Evolutionary conservation across 2,113 vertebrate species (phyloP), one percentile per base, ranked within the genome.

Genomic region (Anarrhichthys ocellatus): DNA sequence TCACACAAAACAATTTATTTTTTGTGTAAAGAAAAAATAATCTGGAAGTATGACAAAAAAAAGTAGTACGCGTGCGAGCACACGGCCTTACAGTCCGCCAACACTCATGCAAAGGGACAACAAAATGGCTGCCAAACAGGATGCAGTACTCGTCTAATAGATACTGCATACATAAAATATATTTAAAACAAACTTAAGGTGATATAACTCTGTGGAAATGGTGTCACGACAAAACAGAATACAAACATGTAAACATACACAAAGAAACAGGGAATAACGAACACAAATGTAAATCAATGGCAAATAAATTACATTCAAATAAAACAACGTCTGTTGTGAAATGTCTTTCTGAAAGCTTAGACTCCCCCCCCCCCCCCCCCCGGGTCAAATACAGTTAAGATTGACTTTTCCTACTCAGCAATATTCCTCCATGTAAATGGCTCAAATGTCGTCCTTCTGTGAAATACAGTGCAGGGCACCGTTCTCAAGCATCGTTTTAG

Each of bases 1-100:
- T 71, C 93, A 94, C 91, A 94, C 78, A 95, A 92, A 90, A 89
- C 24, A 82, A 94, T 95, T 95, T 96, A 95, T 95, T 95, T 95
- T 92, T 88, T 88, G 86, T 90, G 86, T 86, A 84, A 85, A 91
- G 73, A 88, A 70, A 70, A 70, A 70, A 85, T 89, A 86, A 79
- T 65, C 7, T 78, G 10, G 14, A 85, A 73, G 61, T 87, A 87
- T 83, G 80, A 92, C 91, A 93, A 89, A 92, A 88, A 82, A 83
- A 76, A 82, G 75, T 87, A 84, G 64, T 88, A 82, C 82, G 75
- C 80, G 81, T 90, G 68, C 15, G 38, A 86, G 84, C 81, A 90
- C 78, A 88, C 70, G 79, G 89, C 87, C 73, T 34, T 82, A 92
- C 85, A 88, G 81, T 83, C 81, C 22, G 79, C 78, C 79, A 70